These are phyloP conservation scores for Phalloptychus januarius DNA, from an alignment of 2,797 vertebrate genomes.

Conservation along the genomic window DNA sequence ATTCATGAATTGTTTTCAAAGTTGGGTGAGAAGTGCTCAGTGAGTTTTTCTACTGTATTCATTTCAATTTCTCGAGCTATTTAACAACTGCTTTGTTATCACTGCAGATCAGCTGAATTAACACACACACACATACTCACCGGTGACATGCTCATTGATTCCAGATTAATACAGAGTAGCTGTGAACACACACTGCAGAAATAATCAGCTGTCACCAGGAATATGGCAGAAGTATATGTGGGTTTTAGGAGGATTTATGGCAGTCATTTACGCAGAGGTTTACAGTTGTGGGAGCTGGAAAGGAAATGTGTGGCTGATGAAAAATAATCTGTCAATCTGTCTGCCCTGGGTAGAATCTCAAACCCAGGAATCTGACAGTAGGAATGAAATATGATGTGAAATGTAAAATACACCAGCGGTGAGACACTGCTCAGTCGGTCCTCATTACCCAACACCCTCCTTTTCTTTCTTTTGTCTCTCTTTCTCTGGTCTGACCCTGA, in stretches of 20 bases:
- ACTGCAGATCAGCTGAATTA: constrained; percentile 16
- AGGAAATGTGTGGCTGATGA: constrained; percentile 64
- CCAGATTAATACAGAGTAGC: constrained; percentile 56
- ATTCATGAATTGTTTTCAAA: constrained; percentile 9
- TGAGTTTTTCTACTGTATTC: constrained; percentile 7
- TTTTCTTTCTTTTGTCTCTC: constrained; percentile 48
- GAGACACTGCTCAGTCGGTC: constrained; percentile 59
- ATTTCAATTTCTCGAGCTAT: constrained; percentile 17
- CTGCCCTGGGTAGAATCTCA: constrained; percentile 63
- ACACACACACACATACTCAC: constrained; percentile 24
- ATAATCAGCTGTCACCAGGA: constrained; percentile 66
- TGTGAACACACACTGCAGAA: constrained; percentile 57
- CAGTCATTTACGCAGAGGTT: constrained; percentile 63
- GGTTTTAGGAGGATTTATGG: constrained; percentile 71
- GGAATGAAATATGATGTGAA: constrained; percentile 70
- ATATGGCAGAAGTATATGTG: constrained; percentile 61
- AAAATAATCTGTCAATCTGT: constrained; percentile 73
- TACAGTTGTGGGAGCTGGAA: constrained; percentile 58
- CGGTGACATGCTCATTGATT: constrained; percentile 40
- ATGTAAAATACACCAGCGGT: constrained; percentile 62
- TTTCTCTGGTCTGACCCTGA: constrained; percentile 31
- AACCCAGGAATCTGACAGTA: constrained; percentile 53
- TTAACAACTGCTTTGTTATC: constrained; percentile 21
- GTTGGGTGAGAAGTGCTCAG: background rate
- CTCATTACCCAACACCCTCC: constrained; percentile 59